Percentiles rank a stretch among this genome's conserved stretches.
phyloP scores from a whole-genome alignment of 2,888 invertebrate genomes.

The Neoascia interrupta region DNA sequence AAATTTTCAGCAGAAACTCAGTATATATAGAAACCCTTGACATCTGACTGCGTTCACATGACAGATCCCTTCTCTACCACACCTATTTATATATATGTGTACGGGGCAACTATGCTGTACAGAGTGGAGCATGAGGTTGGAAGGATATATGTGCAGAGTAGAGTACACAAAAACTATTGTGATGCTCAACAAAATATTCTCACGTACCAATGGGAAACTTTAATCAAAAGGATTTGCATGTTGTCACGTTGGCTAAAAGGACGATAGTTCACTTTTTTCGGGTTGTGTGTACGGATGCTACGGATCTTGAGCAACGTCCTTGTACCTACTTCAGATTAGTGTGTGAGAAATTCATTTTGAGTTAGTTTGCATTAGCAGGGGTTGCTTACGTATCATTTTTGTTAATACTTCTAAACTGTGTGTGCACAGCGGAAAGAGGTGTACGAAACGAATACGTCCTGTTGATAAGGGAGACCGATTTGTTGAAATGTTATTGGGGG shows the following conservation, averaged over 20 bases:
- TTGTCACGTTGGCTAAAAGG: conserved; percentile 65
- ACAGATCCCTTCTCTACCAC: conserved; percentile 49
- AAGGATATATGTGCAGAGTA: too few relatives aligned
- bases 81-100: not conserved
- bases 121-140: not conserved
- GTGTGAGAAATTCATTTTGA: conserved; percentile 58
- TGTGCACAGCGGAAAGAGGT: conserved; percentile 22
- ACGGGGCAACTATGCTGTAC: conserved; percentile 4
- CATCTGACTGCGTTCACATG: conserved; percentile 68
- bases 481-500: conserved; percentile 18
- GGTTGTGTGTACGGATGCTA: conserved; percentile 4
- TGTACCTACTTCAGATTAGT: conserved; percentile 63
- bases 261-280: conserved; percentile 43
- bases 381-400: conserved; percentile 53
- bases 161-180: conserved; percentile 63
- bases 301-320: conserved; percentile 33
- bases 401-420: conserved; percentile 38
- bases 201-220: conserved; percentile 65
- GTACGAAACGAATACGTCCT: conserved; percentile 36
- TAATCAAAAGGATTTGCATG: conserved; percentile 70
- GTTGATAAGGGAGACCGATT: conserved; percentile 34
- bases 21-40: conserved; percentile 65
- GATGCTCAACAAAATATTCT: conserved; percentile 64
- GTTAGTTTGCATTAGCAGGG: conserved; percentile 51
- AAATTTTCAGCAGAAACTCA: conserved; percentile 52